phyloP scores from a whole-genome alignment of 2,888 invertebrate genomes.

The Ryuthela nishihirai region DNA sequence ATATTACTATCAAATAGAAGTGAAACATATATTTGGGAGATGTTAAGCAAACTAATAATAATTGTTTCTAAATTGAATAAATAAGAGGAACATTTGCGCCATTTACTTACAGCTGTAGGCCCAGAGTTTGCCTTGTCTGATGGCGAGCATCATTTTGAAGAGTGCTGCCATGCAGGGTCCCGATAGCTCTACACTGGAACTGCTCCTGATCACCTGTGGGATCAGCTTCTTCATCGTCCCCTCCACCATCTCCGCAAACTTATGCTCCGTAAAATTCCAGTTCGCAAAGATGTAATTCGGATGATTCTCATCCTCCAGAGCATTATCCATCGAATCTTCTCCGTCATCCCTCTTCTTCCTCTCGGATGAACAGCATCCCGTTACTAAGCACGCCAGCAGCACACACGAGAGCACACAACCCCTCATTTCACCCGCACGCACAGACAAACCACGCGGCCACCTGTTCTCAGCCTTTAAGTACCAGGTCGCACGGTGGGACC shows the following conservation, averaged over 20 bases:
- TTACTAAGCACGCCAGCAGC: too few species aligned
- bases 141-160: slow-evolving; percentile 23
- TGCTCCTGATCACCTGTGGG: slow-evolving; percentile 17
- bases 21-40: too few species aligned
- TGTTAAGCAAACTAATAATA: too few species aligned
- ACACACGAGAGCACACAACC: too few species aligned
- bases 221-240: slow-evolving; percentile 19
- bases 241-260: slow-evolving; percentile 1
- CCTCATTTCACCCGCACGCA: too few species aligned
- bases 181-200: slow-evolving; percentile 11
- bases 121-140: slow-evolving; percentile 16
- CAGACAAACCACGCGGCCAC: too few species aligned
- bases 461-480: too few species aligned
- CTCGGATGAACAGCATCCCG: too few species aligned
- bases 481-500: too few species aligned
- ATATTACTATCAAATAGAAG: too few species aligned
- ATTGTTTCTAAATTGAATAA: too few species aligned
- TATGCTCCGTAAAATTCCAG: slow-evolving; percentile 17
- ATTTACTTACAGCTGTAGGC: slow-evolving; percentile 16
- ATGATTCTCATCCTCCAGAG: slow-evolving; percentile 13
- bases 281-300: slow-evolving; percentile 1
- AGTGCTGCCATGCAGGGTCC: slow-evolving; percentile 26
- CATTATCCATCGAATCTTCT: slow-evolving; percentile 11
- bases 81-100: too few species aligned
- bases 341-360: neutral